A percentile compares a stretch with the other conserved stretches of the same genome.
phyloP scores from a whole-genome alignment of 1,140 invertebrate genomes.

The Chymomyza costata region DNA sequence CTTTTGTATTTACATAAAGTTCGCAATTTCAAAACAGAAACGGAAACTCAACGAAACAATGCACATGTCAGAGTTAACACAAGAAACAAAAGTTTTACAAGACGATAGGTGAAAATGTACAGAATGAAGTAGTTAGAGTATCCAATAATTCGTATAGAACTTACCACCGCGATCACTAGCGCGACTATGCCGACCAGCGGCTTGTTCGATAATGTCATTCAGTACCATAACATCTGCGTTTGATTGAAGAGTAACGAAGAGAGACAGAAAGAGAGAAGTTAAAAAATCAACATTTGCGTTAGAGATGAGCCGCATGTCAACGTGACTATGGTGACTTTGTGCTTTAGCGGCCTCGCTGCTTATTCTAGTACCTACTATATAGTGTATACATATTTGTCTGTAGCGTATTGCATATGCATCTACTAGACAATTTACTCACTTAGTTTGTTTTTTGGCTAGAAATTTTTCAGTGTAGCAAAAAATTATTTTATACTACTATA shows the following conservation, averaged over 20 bases:
- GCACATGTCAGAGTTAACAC: constrained; percentile 44
- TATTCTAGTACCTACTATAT: too few relatives aligned
- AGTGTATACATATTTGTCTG: too few relatives aligned
- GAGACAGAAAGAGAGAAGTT: not conserved
- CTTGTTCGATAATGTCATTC: constrained; percentile 98
- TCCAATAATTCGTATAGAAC: constrained; percentile 51
- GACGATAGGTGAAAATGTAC: constrained; percentile 49
- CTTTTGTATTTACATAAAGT: constrained; percentile 46
- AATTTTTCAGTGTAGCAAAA: too few relatives aligned
- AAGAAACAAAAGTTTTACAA: constrained; percentile 36
- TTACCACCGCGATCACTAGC: constrained; percentile 91
- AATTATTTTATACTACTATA: too few relatives aligned
- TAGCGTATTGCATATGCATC: too few relatives aligned
- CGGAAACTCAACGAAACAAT: constrained; percentile 33
- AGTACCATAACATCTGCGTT: constrained; percentile 96
- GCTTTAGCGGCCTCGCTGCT: too few relatives aligned
- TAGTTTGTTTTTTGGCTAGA: too few relatives aligned
- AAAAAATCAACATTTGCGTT: not conserved
- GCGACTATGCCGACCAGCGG: constrained; percentile 88
- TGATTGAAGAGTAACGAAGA: too few relatives aligned
- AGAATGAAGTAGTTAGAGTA: constrained; percentile 44
- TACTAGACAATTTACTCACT: too few relatives aligned
- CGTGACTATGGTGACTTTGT: too few relatives aligned
- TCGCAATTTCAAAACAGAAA: constrained; percentile 20
- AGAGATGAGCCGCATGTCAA: too few relatives aligned